Percentiles rank a stretch among this genome's conserved stretches.
phyloP scores from a whole-genome alignment of 2,113 vertebrate genomes.

The Aramus guarauna region DNA sequence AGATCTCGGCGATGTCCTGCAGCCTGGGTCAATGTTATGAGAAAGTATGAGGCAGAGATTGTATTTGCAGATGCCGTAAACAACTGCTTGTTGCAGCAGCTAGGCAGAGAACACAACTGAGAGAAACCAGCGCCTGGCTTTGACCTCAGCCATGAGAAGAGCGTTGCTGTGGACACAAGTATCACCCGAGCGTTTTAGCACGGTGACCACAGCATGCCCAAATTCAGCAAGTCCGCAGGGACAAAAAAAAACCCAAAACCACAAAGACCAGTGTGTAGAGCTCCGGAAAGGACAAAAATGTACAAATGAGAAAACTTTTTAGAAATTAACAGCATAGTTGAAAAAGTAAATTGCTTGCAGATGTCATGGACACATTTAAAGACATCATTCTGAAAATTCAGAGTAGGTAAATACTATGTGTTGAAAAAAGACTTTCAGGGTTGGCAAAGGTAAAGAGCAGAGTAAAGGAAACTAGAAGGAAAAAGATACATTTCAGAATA shows the following conservation, averaged over 20 bases:
- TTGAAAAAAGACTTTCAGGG: neutral
- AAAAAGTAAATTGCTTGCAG: neutral
- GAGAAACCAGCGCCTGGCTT: neutral
- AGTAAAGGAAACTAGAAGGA: neutral
- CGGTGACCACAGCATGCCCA: rapidly evolving
- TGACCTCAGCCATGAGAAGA: neutral
- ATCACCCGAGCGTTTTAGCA: neutral
- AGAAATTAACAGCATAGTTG: neutral
- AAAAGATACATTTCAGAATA: neutral
- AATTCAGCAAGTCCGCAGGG: neutral
- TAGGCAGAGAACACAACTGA: neutral
- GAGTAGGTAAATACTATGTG: neutral
- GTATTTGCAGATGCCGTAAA: neutral
- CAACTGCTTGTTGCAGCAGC: neutral
- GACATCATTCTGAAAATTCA: neutral
- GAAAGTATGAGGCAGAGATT: neutral
- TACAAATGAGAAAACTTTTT: neutral
- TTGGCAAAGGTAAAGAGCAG: neutral
- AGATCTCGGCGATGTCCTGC: neutral
- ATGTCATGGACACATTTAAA: neutral
- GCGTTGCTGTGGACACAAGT: neutral
- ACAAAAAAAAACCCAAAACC: neutral
- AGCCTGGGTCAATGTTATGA: neutral
- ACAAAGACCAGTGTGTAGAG: neutral
- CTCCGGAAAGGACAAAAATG: neutral